Percentiles rank a stretch among this genome's conserved stretches.
These are phyloP conservation scores for Lampris megalopsis DNA, from an alignment of 2,113 vertebrate genomes.

Conservation along the genomic window DNA sequence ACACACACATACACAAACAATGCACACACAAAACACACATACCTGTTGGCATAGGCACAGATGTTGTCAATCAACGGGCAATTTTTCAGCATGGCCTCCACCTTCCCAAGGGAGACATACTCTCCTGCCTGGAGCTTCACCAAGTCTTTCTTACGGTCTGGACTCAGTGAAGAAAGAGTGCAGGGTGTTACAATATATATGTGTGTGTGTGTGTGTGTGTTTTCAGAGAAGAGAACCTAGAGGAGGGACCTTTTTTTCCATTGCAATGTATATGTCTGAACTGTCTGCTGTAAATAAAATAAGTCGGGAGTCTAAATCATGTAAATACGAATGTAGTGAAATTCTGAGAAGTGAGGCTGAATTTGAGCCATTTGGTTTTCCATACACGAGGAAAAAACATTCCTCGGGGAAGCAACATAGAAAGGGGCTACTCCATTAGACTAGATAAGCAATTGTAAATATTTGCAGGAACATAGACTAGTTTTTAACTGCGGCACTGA, in stretches of 20 bases:
- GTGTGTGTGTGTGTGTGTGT: background rate
- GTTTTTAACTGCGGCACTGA: no score
- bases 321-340: conserved; percentile 27
- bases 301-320: background rate
- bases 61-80: conserved; percentile 94
- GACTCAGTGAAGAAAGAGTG: conserved; percentile 36
- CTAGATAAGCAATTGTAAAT: no score
- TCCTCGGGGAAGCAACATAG: background rate
- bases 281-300: conserved; percentile 12
- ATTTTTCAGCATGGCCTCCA: conserved; percentile 94
- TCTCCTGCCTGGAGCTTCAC: conserved; percentile 97
- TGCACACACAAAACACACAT: conserved; percentile 1
- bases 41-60: conserved; percentile 96
- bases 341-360: conserved; percentile 28
- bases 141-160: conserved; percentile 97
- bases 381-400: conserved; percentile 10
- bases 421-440: no score
- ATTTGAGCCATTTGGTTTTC: conserved; percentile 29
- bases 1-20: background rate
- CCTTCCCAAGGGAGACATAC: conserved; percentile 96
- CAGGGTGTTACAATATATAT: background rate
- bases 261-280: background rate
- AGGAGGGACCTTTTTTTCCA: conserved; percentile 16
- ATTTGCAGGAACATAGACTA: no score
- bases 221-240: background rate